phyloP scores from a whole-genome alignment of 2,888 invertebrate genomes.

The Eupithecia abbreviata region DNA sequence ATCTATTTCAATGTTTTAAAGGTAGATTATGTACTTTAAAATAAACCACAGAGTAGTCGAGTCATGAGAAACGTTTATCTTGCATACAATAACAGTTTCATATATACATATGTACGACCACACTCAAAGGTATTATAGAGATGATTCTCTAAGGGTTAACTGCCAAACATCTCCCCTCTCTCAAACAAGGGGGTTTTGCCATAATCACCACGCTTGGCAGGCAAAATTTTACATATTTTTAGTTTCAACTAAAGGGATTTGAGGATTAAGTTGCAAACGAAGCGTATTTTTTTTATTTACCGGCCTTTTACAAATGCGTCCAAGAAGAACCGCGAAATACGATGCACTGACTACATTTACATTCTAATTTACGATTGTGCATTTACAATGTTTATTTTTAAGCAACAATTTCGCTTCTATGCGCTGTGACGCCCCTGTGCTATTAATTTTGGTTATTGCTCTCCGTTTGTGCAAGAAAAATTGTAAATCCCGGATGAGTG shows the following conservation, averaged over 20 bases:
- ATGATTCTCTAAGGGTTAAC: neutral
- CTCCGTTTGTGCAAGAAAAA: slow-evolving; percentile 33
- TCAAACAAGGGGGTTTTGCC: neutral
- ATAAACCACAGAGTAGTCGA: neutral
- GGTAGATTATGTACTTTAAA: neutral
- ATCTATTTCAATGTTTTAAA: too few species aligned
- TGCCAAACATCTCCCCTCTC: neutral
- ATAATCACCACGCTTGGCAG: neutral
- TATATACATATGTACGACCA: neutral
- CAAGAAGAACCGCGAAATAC: neutral
- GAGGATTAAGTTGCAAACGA: neutral
- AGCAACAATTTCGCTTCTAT: slow-evolving; percentile 1
- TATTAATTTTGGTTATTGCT: slow-evolving; percentile 20
- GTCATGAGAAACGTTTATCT: neutral
- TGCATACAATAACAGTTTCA: neutral
- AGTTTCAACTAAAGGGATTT: neutral
- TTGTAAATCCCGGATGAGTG: slow-evolving; percentile 41
- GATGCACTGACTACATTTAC: slow-evolving; percentile 6
- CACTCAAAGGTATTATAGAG: too few species aligned
- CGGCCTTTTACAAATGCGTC: neutral
- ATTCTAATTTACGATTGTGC: neutral
- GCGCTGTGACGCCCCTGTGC: neutral
- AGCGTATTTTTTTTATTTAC: neutral
- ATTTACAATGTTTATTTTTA: neutral
- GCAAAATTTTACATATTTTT: neutral